A percentile compares a stretch with the other conserved stretches of the same genome.
These are phyloP conservation scores for Aviceda subcristata DNA, from an alignment of 2,113 vertebrate genomes.

Conservation along the genomic window DNA sequence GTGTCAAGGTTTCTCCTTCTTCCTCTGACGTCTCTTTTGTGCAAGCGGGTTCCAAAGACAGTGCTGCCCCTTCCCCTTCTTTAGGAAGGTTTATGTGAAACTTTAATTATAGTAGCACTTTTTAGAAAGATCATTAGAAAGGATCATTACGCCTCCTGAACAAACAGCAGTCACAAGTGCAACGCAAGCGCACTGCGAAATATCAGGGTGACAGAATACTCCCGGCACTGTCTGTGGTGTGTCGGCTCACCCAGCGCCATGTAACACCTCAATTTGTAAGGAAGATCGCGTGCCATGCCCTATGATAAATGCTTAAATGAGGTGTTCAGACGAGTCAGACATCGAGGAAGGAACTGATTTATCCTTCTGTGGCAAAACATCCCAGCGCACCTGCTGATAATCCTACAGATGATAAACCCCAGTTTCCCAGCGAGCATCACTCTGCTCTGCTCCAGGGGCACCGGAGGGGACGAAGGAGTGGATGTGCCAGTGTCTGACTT, in stretches of 20 bases:
- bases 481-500: too few species aligned
- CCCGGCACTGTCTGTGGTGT: rapidly evolving
- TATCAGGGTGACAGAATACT: not conserved
- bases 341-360: too few species aligned
- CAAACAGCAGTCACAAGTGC: not conserved
- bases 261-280: too few species aligned
- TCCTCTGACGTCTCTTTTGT: slow-evolving; percentile 4
- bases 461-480: too few species aligned
- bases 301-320: too few species aligned
- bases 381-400: too few species aligned
- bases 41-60: not conserved
- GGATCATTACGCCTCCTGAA: not conserved
- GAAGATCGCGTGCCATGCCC: too few species aligned
- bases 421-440: too few species aligned
- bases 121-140: not conserved
- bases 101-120: slow-evolving; percentile 28
- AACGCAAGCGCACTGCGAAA: not conserved
- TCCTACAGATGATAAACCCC: too few species aligned
- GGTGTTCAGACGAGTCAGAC: too few species aligned
- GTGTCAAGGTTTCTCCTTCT: not conserved
- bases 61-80: not conserved
- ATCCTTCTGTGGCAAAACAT: too few species aligned
- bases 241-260: not conserved
- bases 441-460: too few species aligned
- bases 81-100: not conserved